These are phyloP conservation scores for Agrilus cyanescens DNA, from an alignment of 2,888 invertebrate genomes.

Conservation along the genomic window DNA sequence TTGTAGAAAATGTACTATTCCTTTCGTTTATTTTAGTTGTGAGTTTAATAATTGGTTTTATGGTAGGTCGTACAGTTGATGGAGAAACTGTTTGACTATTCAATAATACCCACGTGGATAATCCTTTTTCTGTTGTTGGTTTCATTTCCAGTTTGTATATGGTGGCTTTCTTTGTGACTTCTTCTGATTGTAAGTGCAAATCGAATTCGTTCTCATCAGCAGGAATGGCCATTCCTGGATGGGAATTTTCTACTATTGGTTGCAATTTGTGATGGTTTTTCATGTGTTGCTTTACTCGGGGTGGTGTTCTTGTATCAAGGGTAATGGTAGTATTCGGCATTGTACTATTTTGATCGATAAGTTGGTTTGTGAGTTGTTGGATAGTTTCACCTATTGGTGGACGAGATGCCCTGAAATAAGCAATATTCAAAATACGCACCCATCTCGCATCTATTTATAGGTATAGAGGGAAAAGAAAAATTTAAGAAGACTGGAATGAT, in stretches of 20 bases:
- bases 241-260: slow-evolving; percentile 38
- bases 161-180: slow-evolving; percentile 27
- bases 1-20: slow-evolving; percentile 14
- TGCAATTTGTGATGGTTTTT: slow-evolving; percentile 17
- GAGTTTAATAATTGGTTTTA: slow-evolving; percentile 18
- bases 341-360: slow-evolving; percentile 37
- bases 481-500: too few species aligned
- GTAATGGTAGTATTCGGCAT: slow-evolving; percentile 34
- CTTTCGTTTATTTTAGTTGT: slow-evolving; percentile 1
- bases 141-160: slow-evolving; percentile 32
- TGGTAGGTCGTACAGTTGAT: slow-evolving; percentile 23
- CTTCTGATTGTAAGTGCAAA: slow-evolving; percentile 23
- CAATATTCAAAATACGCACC: slow-evolving; percentile 2
- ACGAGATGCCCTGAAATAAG: slow-evolving; percentile 31
- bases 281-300: slow-evolving; percentile 46
- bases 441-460: too few species aligned
- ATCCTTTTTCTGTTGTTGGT: slow-evolving; percentile 50
- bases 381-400: slow-evolving; percentile 44
- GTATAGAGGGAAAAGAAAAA: too few species aligned
- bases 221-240: slow-evolving; percentile 56
- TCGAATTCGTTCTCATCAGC: slow-evolving; percentile 42
- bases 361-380: slow-evolving; percentile 45
- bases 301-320: slow-evolving; percentile 50
- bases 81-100: slow-evolving; percentile 38
- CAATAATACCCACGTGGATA: slow-evolving; percentile 67